phyloP scores from a whole-genome alignment of 2,797 vertebrate genomes.

The Okamejei kenojei region DNA sequence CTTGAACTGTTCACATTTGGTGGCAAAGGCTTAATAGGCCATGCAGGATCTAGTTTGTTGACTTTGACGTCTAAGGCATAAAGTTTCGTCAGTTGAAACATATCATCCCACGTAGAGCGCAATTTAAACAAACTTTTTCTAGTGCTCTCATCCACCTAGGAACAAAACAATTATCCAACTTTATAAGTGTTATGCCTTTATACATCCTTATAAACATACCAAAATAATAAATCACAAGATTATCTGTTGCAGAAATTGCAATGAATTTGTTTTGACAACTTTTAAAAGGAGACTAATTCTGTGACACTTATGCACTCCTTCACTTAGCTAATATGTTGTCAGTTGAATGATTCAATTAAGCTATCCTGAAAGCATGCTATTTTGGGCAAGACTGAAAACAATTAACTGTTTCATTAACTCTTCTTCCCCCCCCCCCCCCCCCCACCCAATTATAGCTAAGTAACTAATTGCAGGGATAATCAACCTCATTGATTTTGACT shows the following conservation, averaged over 20 bases:
- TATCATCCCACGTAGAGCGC: slow-evolving; percentile 95
- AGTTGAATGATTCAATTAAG: neutral
- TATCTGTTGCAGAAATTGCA: no score
- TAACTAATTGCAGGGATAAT: no score
- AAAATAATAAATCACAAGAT: neutral
- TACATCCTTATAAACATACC: neutral
- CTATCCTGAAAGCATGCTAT: neutral
- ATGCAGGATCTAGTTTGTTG: slow-evolving; percentile 90
- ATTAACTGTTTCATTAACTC: neutral
- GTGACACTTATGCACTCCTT: no score
- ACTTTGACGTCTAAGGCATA: slow-evolving; percentile 90
- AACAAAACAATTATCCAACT: slow-evolving; percentile 76
- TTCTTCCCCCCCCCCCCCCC: neutral
- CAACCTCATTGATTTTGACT: neutral
- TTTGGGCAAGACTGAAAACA: neutral
- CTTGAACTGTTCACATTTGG: slow-evolving; percentile 87
- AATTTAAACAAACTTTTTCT: slow-evolving; percentile 99
- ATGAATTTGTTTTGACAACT: neutral
- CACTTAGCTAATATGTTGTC: neutral
- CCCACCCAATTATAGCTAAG: no score
- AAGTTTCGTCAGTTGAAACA: slow-evolving; percentile 92
- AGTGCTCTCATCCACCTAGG: slow-evolving; percentile 97
- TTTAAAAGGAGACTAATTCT: neutral
- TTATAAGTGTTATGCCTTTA: slow-evolving; percentile 55
- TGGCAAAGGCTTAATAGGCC: slow-evolving; percentile 93